Percentiles rank a stretch among this genome's conserved stretches.
These are phyloP conservation scores for Diuraphis noxia DNA, from an alignment of 1,140 invertebrate genomes.

Conservation along the genomic window DNA sequence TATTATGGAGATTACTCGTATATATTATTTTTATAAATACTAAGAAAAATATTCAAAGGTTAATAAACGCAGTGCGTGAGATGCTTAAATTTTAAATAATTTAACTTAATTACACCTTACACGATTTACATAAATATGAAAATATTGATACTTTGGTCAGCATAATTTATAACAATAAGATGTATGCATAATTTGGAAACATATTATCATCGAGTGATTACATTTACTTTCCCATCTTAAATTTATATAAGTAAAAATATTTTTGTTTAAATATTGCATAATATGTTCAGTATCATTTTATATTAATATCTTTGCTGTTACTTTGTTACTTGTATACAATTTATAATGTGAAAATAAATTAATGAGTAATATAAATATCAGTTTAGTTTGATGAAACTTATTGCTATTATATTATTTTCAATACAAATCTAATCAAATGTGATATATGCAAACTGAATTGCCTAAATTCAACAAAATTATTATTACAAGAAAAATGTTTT, in stretches of 20 bases:
- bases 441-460: neutral
- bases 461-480: neutral
- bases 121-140: no score
- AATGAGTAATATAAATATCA: neutral
- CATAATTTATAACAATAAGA: no score
- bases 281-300: neutral
- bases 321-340: neutral
- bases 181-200: no score
- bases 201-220: no score
- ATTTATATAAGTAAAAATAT: no score
- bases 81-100: neutral
- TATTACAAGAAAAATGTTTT: neutral
- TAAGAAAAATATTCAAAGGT: no score
- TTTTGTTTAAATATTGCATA: no score
- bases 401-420: neutral
- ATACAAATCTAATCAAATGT: neutral
- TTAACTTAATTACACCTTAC: neutral
- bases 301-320: neutral
- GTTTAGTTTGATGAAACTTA: neutral
- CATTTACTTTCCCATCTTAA: no score
- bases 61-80: neutral
- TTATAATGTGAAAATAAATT: neutral
- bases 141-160: neutral
- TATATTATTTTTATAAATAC: no score
- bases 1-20: no score